phyloP scores from a whole-genome alignment of 2,113 vertebrate species.

The Cyphotilapia sp. region DNA sequence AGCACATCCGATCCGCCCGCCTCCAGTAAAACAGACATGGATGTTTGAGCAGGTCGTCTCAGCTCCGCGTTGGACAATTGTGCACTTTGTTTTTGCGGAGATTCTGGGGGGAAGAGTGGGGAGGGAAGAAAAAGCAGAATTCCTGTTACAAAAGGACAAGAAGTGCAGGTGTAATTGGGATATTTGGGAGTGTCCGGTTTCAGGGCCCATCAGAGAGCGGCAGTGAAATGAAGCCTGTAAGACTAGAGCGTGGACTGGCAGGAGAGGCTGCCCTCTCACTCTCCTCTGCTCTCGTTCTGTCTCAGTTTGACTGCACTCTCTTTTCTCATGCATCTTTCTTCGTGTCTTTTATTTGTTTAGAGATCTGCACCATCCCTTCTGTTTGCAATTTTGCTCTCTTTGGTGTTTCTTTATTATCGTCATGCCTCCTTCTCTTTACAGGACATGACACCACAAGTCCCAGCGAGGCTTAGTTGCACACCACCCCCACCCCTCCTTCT shows the following conservation, averaged over 20 bases:
- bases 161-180: conserved; percentile 90
- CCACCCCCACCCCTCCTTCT: not conserved
- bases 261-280: conserved; percentile 55
- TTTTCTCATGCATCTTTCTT: not conserved
- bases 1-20: conserved; percentile 38
- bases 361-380: not conserved
- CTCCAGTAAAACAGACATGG: conserved; percentile 64
- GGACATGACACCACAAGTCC: conserved; percentile 63
- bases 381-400: not conserved
- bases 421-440: not conserved
- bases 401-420: conserved; percentile 10
- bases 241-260: conserved; percentile 67
- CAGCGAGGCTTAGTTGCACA: not conserved
- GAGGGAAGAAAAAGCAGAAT: conserved; percentile 43
- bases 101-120: not conserved
- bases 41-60: conserved; percentile 62
- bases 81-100: conserved; percentile 73
- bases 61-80: conserved; percentile 65
- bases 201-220: conserved; percentile 76
- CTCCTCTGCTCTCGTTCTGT: conserved; percentile 32
- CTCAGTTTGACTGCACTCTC: not conserved
- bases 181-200: conserved; percentile 85
- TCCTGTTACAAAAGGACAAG: conserved; percentile 87
- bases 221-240: conserved; percentile 84
- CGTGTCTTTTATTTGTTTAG: not conserved